Conservation (phyloP, 92 coral and sea anemone species). For the Micromussa lordhowensis region DNA sequence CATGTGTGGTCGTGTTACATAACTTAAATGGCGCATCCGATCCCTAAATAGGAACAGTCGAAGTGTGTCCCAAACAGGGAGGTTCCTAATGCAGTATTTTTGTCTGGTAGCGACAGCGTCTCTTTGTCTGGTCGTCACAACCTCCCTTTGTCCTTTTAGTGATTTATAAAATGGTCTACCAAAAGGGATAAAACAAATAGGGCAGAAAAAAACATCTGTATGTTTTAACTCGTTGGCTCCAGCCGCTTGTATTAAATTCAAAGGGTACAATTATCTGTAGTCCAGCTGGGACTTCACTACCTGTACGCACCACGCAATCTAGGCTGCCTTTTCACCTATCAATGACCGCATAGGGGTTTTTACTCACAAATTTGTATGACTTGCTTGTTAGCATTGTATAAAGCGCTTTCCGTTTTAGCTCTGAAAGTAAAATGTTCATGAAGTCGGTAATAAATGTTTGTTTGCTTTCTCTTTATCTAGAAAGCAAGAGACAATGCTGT, state of each 20-base stretch:
- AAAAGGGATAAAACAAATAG: not conserved
- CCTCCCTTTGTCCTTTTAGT: not conserved
- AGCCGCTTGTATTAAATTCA: too few relatives aligned
- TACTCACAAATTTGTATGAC: not conserved
- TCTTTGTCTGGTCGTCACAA: not conserved
- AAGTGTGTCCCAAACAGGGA: not conserved
- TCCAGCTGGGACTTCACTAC: not conserved
- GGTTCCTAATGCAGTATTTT: not conserved
- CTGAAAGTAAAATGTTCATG: not conserved
- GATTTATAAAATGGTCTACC: not conserved
- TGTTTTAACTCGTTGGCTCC: not conserved
- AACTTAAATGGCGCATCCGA: too few relatives aligned
- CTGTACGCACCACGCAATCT: not conserved
- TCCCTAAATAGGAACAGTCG: not conserved
- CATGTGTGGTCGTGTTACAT: not conserved
- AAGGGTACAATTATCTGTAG: not conserved
- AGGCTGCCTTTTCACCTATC: not conserved
- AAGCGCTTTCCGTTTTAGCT: not conserved
- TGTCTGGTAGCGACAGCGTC: not conserved
- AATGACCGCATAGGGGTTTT: not conserved
- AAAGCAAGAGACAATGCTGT: conserved; percentile 3
- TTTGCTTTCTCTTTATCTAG: conserved; percentile 2
- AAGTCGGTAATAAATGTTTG: not conserved
- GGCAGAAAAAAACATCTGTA: not conserved
- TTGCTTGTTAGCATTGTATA: not conserved